Percentiles rank a stretch among this genome's conserved stretches.
Evolutionary conservation across 2,888 invertebrate species (phyloP).

Genomic region (Tryphoninae sp.): DNA sequence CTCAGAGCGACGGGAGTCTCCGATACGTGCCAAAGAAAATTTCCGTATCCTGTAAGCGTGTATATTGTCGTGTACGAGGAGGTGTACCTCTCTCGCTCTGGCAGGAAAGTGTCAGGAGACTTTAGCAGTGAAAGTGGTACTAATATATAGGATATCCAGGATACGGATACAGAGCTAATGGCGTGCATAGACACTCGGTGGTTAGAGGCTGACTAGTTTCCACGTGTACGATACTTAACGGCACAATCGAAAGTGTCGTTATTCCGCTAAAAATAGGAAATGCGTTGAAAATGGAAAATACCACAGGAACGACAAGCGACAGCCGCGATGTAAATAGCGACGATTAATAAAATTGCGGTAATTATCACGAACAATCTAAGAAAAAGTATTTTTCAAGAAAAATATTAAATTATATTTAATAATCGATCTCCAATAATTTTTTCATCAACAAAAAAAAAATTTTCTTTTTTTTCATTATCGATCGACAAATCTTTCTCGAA

Average conservation of each 20-base stretch:
- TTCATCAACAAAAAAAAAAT: no score
- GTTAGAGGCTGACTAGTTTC: constrained; percentile 35
- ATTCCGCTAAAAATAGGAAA: background rate
- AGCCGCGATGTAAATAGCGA: no score
- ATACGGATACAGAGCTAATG: constrained; percentile 25
- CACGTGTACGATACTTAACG: background rate
- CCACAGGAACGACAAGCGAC: background rate
- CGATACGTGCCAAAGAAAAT: constrained; percentile 57
- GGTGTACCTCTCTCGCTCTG: background rate
- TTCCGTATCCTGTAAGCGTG: constrained; percentile 16
- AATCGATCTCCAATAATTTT: no score
- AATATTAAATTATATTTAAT: no score
- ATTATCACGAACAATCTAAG: no score
- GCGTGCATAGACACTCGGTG: constrained; percentile 16
- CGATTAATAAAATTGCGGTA: no score
- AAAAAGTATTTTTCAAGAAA: no score
- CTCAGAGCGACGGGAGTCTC: constrained; percentile 26
- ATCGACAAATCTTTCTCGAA: no score
- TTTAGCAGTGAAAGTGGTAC: constrained; percentile 61
- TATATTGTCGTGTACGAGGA: constrained; percentile 46
- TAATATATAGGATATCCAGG: background rate
- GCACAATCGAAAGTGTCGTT: background rate
- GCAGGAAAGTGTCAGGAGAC: constrained; percentile 59
- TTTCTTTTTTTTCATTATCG: no score
- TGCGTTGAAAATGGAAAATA: background rate